Conservation (phyloP, 2,113 vertebrate genomes). For the Heptranchias perlo region DNA sequence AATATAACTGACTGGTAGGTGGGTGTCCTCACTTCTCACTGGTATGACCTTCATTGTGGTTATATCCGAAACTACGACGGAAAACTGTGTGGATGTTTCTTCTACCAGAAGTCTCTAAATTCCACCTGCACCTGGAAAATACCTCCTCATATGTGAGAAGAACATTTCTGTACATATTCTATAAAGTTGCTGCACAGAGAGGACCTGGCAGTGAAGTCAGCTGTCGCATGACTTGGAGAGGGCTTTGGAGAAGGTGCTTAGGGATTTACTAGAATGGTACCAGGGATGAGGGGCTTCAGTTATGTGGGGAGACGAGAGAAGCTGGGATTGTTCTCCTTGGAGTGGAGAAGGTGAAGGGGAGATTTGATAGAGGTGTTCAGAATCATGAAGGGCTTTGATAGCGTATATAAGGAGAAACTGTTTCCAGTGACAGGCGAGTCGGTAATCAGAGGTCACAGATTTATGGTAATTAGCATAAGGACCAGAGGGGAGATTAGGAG, state of each 20-base stretch:
- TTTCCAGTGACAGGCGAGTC: not conserved
- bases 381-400: not conserved
- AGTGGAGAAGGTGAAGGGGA: no score
- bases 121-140: not conserved
- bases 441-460: not conserved
- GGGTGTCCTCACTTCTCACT: not conserved
- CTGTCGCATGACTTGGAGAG: not conserved
- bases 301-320: no score
- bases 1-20: not conserved
- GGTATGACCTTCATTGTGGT: not conserved
- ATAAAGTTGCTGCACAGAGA: not conserved
- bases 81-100: not conserved
- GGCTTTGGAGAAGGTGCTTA: not conserved
- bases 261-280: not conserved
- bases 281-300: not conserved
- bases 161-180: not conserved
- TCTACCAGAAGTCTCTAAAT: not conserved
- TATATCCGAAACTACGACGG: not conserved
- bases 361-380: not conserved
- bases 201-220: not conserved
- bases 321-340: no score
- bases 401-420: not conserved
- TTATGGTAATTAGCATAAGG: not conserved
- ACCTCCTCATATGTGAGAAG: not conserved
- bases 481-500: not conserved